Conservation (phyloP, 2,797 vertebrate species). For the Muscicapa striata region DNA sequence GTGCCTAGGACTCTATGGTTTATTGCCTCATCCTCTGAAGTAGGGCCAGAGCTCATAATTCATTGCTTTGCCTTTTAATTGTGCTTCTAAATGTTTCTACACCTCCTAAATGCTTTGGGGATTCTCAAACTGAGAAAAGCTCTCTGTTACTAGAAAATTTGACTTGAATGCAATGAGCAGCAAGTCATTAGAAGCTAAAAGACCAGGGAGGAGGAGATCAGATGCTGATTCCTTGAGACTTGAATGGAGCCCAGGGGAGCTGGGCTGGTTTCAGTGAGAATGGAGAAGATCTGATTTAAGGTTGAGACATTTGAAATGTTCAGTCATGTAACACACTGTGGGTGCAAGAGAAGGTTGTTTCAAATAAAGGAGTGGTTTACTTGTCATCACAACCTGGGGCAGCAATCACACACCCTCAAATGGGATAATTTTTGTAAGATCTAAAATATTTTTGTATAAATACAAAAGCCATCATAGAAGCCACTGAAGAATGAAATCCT, state of each 20-base stretch:
- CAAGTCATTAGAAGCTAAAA: background rate
- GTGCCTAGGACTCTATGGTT: background rate
- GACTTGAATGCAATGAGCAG: background rate
- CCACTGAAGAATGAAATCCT: background rate
- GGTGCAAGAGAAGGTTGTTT: background rate
- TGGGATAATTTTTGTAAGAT: background rate
- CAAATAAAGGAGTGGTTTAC: background rate
- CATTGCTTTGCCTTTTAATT: background rate
- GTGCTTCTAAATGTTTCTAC: background rate
- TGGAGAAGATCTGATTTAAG: background rate
- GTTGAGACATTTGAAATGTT: background rate
- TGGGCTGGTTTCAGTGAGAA: background rate
- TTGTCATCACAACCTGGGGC: background rate
- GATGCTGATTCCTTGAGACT: background rate
- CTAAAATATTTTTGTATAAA: background rate
- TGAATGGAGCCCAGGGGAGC: background rate
- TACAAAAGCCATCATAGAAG: background rate
- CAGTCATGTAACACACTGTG: accelerated
- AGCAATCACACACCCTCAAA: background rate
- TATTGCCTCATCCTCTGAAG: background rate
- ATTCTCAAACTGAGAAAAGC: background rate
- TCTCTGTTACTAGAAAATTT: background rate
- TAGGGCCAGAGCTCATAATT: background rate
- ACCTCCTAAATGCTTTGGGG: background rate
- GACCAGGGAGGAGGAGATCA: background rate